Percentiles rank a stretch among this genome's conserved stretches.
Evolutionary conservation across 2,113 vertebrate species (phyloP).

Genomic region (Syngnathus typhle): DNA sequence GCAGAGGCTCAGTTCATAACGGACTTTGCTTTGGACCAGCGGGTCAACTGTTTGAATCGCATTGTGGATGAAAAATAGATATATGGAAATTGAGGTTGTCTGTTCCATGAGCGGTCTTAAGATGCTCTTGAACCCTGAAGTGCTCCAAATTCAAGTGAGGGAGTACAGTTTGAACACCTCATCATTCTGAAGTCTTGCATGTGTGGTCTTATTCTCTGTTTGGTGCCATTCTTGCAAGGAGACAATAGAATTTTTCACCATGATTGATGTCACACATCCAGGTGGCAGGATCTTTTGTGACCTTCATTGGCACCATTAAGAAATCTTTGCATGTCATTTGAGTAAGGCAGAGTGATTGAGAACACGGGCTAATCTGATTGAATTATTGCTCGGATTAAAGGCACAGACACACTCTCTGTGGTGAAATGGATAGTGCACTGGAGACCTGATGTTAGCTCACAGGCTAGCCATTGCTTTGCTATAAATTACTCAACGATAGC

Average conservation of each 20-base stretch:
- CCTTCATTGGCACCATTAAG: background rate
- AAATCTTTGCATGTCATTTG: background rate
- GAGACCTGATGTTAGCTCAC: too few relatives aligned
- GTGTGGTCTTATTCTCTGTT: background rate
- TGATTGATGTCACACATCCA: background rate
- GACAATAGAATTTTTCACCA: background rate
- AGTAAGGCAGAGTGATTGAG: background rate
- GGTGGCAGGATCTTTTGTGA: background rate
- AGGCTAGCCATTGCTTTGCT: too few relatives aligned
- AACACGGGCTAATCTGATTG: background rate
- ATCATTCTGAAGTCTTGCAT: background rate
- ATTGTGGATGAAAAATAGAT: background rate
- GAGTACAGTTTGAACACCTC: background rate
- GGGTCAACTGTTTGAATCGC: slow-evolving; percentile 4
- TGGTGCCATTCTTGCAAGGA: background rate
- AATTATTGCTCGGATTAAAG: too few relatives aligned
- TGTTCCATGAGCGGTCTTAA: background rate
- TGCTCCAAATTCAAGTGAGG: background rate
- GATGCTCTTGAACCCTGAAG: background rate
- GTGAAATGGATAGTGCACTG: too few relatives aligned
- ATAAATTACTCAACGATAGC: too few relatives aligned
- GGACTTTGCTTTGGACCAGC: background rate
- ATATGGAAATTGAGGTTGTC: slow-evolving; percentile 10
- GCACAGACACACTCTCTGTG: too few relatives aligned
- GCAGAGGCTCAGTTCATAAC: background rate